A percentile compares a stretch with the other conserved stretches of the same genome.
Conservation (phyloP, 2,888 invertebrate species). For the Pollenia angustigena region DNA sequence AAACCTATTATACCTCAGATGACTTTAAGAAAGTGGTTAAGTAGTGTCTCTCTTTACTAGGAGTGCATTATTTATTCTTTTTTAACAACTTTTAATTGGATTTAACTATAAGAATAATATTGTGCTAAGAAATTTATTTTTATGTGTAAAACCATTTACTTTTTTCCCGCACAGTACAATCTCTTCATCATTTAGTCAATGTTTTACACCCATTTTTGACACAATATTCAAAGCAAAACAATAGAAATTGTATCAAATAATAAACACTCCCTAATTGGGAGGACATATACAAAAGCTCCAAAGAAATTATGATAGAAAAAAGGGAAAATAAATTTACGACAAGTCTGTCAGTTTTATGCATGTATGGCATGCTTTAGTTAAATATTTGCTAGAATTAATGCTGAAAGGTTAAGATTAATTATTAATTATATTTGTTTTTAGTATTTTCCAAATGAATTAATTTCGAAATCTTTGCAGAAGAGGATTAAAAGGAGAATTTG, state of each 20-base stretch:
- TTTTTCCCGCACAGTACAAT: not conserved
- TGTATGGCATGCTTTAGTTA: constrained; percentile 21
- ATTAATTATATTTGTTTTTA: constrained; percentile 40
- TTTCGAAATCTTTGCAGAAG: not conserved
- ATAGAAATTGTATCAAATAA: constrained; percentile 11
- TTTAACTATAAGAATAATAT: too few species aligned
- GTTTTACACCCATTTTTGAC: constrained; percentile 42
- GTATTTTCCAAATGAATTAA: constrained; percentile 51
- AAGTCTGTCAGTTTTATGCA: constrained; percentile 11
- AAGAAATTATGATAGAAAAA: constrained; percentile 2
- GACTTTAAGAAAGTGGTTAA: too few species aligned
- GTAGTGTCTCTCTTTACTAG: too few species aligned
- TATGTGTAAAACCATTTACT: too few species aligned
- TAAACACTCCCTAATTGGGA: constrained; percentile 16
- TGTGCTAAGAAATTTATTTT: too few species aligned
- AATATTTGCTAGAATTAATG: constrained; percentile 44
- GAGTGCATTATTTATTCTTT: too few species aligned
- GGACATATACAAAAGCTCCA: not conserved
- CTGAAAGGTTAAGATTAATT: constrained; percentile 53
- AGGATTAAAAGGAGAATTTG: not conserved
- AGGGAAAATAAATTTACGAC: constrained; percentile 19
- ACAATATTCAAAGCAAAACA: not conserved
- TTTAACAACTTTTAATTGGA: too few species aligned
- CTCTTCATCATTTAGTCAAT: not conserved
- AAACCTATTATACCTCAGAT: too few species aligned